Conservation (phyloP, 1,140 invertebrate genomes). For the Agrypnia vestita region DNA sequence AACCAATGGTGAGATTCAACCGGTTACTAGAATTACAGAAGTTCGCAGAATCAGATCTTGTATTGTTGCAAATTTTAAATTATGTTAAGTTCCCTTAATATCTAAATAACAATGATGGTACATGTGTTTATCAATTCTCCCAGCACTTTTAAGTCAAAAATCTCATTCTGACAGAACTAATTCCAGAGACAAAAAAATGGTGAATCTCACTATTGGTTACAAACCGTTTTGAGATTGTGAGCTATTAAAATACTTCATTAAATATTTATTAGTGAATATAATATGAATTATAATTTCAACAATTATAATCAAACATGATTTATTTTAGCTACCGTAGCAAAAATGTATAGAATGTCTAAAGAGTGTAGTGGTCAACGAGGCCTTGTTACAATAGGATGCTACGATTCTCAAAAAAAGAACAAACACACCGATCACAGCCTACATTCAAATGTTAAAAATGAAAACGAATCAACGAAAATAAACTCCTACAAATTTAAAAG, state of each 20-base stretch:
- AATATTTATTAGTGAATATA: not conserved
- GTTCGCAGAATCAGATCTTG: too few relatives aligned
- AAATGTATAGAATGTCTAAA: slow-evolving; percentile 13
- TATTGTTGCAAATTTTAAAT: too few relatives aligned
- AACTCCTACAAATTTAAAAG: not conserved
- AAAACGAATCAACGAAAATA: slow-evolving; percentile 3
- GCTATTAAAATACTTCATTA: not conserved
- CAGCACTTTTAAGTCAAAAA: too few relatives aligned
- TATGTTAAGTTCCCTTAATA: too few relatives aligned
- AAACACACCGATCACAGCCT: slow-evolving; percentile 55
- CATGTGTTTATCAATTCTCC: too few relatives aligned
- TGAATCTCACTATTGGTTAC: not conserved
- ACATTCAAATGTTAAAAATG: slow-evolving; percentile 30
- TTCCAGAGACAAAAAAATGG: too few relatives aligned
- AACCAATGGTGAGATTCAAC: too few relatives aligned
- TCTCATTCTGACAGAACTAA: too few relatives aligned
- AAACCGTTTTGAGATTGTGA: not conserved
- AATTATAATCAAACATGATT: not conserved
- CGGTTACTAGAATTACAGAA: too few relatives aligned
- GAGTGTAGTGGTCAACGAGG: not conserved
- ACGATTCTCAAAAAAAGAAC: slow-evolving; percentile 11
- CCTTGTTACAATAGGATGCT: slow-evolving; percentile 3
- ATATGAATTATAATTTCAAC: not conserved
- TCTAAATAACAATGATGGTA: too few relatives aligned
- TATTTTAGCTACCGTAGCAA: slow-evolving; percentile 8